These are phyloP conservation scores for Turnix velox DNA, from an alignment of 2,113 vertebrate species.

Conservation along the genomic window DNA sequence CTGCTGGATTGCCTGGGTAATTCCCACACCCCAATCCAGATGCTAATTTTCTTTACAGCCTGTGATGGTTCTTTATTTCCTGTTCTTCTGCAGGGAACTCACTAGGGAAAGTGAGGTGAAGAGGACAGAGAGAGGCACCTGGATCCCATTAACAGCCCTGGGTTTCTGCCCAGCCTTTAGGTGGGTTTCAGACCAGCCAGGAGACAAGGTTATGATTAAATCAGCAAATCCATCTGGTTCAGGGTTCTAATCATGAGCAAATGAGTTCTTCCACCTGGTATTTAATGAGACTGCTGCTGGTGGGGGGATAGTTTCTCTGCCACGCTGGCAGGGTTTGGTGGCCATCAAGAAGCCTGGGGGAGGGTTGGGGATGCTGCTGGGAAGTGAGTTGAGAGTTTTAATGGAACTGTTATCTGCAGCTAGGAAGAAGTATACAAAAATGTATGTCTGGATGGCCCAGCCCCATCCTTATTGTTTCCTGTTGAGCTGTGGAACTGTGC, in stretches of 20 bases:
- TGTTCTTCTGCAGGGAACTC: background rate
- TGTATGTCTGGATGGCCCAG: background rate
- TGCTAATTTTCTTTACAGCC: background rate
- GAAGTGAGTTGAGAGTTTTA: background rate
- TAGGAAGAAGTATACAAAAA: background rate
- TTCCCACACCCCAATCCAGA: background rate
- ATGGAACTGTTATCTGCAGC: background rate
- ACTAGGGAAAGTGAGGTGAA: background rate
- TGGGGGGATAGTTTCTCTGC: background rate
- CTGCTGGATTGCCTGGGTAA: background rate
- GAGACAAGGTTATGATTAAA: background rate
- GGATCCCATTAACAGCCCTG: background rate
- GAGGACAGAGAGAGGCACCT: background rate
- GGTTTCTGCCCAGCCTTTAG: background rate
- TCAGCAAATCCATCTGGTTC: background rate
- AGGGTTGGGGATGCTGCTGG: background rate
- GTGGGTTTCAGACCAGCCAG: background rate
- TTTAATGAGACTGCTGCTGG: background rate
- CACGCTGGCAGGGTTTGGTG: rapidly evolving
- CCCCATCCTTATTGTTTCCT: rapidly evolving
- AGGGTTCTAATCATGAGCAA: background rate
- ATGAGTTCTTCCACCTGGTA: background rate
- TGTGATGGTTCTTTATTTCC: background rate
- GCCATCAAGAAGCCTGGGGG: background rate
- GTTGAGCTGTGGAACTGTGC: background rate